phyloP scores from a whole-genome alignment of 2,888 invertebrate species.

The Trisateles emortualis region DNA sequence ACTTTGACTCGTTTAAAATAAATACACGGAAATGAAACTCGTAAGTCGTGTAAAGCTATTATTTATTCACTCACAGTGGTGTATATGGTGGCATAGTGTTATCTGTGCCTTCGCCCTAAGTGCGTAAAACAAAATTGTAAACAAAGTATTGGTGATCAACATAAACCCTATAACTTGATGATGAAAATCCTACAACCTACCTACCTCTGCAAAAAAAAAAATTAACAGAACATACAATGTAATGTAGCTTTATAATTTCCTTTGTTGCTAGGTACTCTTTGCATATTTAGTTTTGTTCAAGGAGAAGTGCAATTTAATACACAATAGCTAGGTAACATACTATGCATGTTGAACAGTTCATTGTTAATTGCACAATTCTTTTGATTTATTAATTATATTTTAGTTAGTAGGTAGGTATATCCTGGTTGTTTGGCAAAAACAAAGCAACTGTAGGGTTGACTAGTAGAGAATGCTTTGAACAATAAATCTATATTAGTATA shows the following conservation, averaged over 20 bases:
- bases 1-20: background rate
- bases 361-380: background rate
- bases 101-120: background rate
- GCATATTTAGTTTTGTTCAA: slow-evolving; percentile 1
- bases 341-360: background rate
- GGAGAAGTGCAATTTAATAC: slow-evolving; percentile 3
- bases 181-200: background rate
- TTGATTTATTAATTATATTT: too few relatives aligned
- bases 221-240: background rate
- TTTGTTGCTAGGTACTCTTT: slow-evolving; percentile 5
- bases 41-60: background rate
- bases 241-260: background rate
- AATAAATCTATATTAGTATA: too few relatives aligned
- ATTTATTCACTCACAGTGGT: slow-evolving; percentile 2
- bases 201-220: background rate
- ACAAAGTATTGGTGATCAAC: slow-evolving; percentile 11
- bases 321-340: background rate
- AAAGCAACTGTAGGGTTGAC: too few relatives aligned
- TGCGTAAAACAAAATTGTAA: slow-evolving; percentile 7
- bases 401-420: too few relatives aligned
- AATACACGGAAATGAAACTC: background rate
- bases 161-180: background rate
- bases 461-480: too few relatives aligned
- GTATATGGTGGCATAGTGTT: slow-evolving; percentile 2
- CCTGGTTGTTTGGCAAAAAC: too few relatives aligned